Base-by-base conservation (phyloP, 2,888 invertebrate species). In the Leucoma salicis region DNA sequence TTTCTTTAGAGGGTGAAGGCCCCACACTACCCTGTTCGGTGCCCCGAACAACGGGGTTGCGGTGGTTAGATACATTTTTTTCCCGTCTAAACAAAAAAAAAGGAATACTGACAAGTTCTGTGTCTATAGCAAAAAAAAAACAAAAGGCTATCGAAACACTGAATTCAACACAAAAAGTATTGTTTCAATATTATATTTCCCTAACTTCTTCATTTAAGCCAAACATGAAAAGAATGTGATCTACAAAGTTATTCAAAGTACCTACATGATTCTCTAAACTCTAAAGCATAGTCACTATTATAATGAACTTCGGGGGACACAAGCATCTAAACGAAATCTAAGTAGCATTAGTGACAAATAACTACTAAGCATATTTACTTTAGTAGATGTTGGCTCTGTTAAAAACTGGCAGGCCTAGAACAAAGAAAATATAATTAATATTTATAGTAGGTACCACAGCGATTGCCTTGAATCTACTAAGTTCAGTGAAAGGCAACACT, bases 361-460 rank as follows among this genome's bases (percentile, higher is more conserved):
- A 36, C 44, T 44, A 40, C 44, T 35, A 29, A 39, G 35, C 25
- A 45, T 45, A 45, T 45, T 45, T 45, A 45, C 44, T 40, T 39
- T 40, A 40, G 39, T 36, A 45, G 44, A 36, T 33, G 44, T 33
- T 40, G 44, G 44, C 36, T 45, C 44, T 36, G 44, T 33, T 36
- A 40, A 29, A 40, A 36, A 36, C 39, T 45, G 44, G 14, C 44
- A 45, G 44, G 39, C 44, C 44, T 45, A 45, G 44, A 45, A 45
- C 44, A 45, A 45, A 44, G 36, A 36, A 44, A 24, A 21, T 28
- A 39, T 3, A 1, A 35, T 43, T 43, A 43, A 34, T 42, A 29
- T 5, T 12, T 11, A n/a, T 5, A 2, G 1, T n/a, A 10, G n/a
- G 8, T 11, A 27, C n/a, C 5, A 27, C 12, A 11, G n/a, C n/a